Base-by-base conservation (phyloP, 2,113 vertebrate genomes). In the Albula goreensis region DNA sequence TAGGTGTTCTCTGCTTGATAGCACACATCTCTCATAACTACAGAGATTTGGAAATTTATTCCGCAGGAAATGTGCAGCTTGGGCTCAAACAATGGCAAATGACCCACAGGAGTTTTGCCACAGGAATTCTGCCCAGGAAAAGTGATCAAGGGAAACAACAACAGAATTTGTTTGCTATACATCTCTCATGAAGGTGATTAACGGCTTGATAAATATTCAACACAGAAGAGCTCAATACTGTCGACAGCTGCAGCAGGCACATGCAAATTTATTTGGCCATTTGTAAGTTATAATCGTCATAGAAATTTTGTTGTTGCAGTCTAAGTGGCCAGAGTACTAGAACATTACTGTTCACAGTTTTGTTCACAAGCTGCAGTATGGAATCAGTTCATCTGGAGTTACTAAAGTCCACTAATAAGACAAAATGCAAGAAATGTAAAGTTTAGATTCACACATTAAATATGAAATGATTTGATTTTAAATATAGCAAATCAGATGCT, bases 101-200 rank as follows among this genome's bases (percentile, higher is more conserved):
- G 17, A 7, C 50, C 50, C 50, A 53, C n/a, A 52, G 66, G 50
- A 77, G 57, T 15, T 9, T 13, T 2, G 13, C 78, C 17, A 66
- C 56, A 70, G 48, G 79, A 51, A 19, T 82, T 70, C 57, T 70
- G 57, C n/a, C 49, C 60, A 31, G 80, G 8, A 31, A 52, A 77
- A 86, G 41, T 49, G 31, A 86, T 60, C 50, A 77, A 17, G 63
- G 60, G 81, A 84, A 74, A 84, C 49, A 84, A 81, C 5, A 51
- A 25, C 51, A 0, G 80, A 48, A 49, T 80, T 51, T 50, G 78
- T 80, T 80, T 80, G 41, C 41, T 81, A 22, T n/a, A 5, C 6
- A 74, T 81, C 51, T 86, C 63, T 17, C 48, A 70, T 66, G 50
- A 82, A 52, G 15, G 31, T 81, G 79, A 86, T 86, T 82, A 53